Base-by-base conservation (phyloP, 2,113 vertebrate genomes). In the Sminthopsis crassicaudata region DNA sequence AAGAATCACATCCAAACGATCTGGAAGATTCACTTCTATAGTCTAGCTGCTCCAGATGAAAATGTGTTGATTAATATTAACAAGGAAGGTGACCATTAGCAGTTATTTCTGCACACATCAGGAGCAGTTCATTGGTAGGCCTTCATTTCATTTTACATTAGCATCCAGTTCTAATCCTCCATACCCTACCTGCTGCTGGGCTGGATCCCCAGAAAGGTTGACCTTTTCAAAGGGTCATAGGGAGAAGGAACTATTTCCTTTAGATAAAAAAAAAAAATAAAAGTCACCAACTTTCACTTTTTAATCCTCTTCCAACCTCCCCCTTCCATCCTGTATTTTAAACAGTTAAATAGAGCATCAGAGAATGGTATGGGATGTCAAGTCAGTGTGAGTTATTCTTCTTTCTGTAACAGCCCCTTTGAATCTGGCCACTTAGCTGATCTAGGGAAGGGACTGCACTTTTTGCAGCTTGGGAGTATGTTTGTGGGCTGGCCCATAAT, bases 401-500 rank as follows among this genome's bases (percentile, higher is more conserved):
- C 95, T 97, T 96, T 96, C 96, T 98, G 96, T 96, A 95, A 97
- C 95, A 92, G 90, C 94, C 91, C 96, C 90, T 96, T 97, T 94
- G 96, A 97, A 98, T 98, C 97, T 94, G 98, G 90, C 97, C 96
- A 97, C 98, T 98, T 98, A 98, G 98, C 98, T 98, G 97, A 98
- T 98, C 98, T 98, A 98, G 97, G 97, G 98, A 98, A 98, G 98
- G 98, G 96, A 97, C 97, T 92, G 96, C 95, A 95, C 98, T 98
- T 97, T 97, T 97, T 97, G 97, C 95, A 96, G 98, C 98, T 98
- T 98, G 97, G 98, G 98, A 98, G 98, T 97, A 93, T 97, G 97
- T 98, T 98, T 97, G 97, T 98, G 97, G 98, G 97, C 98, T 98
- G 98, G 98, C 98, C 98, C 96, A 96, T 99, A 99, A 99, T 99